A percentile compares a stretch with the other conserved stretches of the same genome.
These are phyloP conservation scores for Steinernema hermaphroditum DNA, from an alignment of 2,888 invertebrate species.

Conservation along the genomic window DNA sequence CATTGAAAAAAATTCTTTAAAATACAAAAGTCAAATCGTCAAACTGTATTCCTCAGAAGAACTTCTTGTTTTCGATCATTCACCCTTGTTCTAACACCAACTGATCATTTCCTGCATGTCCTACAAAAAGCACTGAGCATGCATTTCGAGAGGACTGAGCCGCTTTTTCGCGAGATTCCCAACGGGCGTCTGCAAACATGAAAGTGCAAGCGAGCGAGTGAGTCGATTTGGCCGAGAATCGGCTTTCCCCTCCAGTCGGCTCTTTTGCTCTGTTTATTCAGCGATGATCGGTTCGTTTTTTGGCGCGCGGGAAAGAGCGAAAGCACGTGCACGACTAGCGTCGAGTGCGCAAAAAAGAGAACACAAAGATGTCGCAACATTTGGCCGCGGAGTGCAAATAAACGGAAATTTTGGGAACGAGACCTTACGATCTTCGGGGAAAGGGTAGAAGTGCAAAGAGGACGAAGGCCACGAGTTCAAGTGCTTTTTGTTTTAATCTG, in stretches of 20 bases:
- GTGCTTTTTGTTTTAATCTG: neutral
- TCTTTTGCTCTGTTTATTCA: slow-evolving; percentile 19
- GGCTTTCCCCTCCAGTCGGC: neutral
- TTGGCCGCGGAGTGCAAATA: slow-evolving; percentile 4
- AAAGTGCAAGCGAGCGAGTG: slow-evolving; percentile 3
- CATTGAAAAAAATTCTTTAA: too few relatives aligned
- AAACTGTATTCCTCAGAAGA: too few relatives aligned
- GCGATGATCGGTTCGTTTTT: neutral
- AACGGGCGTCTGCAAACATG: neutral
- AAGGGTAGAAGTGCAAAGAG: neutral
- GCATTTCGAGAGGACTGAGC: too few relatives aligned
- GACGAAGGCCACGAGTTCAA: neutral
- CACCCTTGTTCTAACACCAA: too few relatives aligned
- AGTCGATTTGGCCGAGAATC: slow-evolving; percentile 12
- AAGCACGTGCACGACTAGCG: slow-evolving; percentile 12
- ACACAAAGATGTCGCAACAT: slow-evolving; percentile 14
- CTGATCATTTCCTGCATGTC: too few relatives aligned
- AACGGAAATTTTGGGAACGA: neutral
- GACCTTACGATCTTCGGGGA: neutral
- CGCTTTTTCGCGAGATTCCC: neutral
- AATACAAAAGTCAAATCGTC: too few relatives aligned
- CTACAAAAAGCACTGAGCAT: too few relatives aligned
- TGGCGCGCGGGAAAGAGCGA: slow-evolving; percentile 19
- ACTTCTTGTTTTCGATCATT: too few relatives aligned
- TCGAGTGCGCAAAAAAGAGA: neutral